Evolutionary conservation across 2,888 invertebrate genomes (phyloP).

Genomic region (Exocentrus adspersus): DNA sequence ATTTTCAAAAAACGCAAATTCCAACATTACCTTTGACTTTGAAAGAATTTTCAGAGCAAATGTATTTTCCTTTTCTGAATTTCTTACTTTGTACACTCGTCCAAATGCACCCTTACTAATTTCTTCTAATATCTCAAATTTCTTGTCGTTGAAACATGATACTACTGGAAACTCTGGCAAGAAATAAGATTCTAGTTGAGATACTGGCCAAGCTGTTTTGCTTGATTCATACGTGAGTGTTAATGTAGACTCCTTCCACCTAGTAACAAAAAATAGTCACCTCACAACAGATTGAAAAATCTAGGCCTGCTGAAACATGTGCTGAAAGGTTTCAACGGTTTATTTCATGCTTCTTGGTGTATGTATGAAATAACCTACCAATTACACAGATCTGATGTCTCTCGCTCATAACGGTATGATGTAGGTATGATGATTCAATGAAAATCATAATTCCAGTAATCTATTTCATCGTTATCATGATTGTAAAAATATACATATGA

Average conservation of each 20-base stretch:
- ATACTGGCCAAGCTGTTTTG: slow-evolving; percentile 86
- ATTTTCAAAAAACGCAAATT: not conserved
- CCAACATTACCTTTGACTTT: slow-evolving; percentile 74
- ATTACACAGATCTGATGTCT: too few relatives aligned
- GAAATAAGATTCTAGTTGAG: slow-evolving; percentile 84
- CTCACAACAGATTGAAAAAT: too few relatives aligned
- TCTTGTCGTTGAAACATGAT: slow-evolving; percentile 69
- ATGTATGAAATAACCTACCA: too few relatives aligned
- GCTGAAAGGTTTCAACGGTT: too few relatives aligned
- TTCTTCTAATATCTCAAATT: slow-evolving; percentile 74
- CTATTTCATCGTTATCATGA: too few relatives aligned
- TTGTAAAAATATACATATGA: too few relatives aligned
- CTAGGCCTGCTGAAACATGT: too few relatives aligned
- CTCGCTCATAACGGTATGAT: too few relatives aligned
- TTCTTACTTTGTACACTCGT: slow-evolving; percentile 83
- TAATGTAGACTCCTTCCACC: slow-evolving; percentile 75
- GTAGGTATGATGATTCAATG: too few relatives aligned
- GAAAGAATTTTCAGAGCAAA: slow-evolving; percentile 89
- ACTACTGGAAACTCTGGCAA: slow-evolving; percentile 87
- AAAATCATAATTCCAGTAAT: too few relatives aligned
- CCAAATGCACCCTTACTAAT: slow-evolving; percentile 93
- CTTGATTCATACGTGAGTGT: slow-evolving; percentile 67
- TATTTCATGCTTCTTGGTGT: too few relatives aligned
- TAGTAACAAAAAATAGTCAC: slow-evolving; percentile 56
- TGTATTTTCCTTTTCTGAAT: slow-evolving; percentile 71